Base-by-base conservation (phyloP, 2,888 invertebrate genomes). In the Drosophila conformis region DNA sequence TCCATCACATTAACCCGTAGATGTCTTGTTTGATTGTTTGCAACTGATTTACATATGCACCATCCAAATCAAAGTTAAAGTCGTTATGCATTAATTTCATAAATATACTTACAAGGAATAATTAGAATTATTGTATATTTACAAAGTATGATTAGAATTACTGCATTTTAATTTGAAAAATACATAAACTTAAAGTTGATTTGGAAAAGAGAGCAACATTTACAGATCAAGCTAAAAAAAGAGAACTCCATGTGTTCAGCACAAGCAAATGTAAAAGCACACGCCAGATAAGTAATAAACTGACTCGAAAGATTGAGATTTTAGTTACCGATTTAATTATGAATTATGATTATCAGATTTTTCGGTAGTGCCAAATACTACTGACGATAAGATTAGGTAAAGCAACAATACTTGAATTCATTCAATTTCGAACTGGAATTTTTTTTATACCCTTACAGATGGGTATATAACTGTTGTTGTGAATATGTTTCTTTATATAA, bases 381-480 rank as follows among this genome's bases (percentile, higher is more conserved):
- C 5, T 13, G n/a, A 15, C 49, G 85, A 87, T 87, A 61, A 83
- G 84, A 83, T 87, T 76, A 70, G 52, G n/a, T 21, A 27, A 35
- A 57, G 29, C 35, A 25, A 46, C 6, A 35, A 62, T 6, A 48
- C 2, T 35, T 29, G 3, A 18, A 7, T 18, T 40, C 38, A 10
- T 40, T 40, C 4, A n/a, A 52, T 21, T n/a, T 31, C 7, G 31
- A 51, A n/a, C 6, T 10, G 21, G 21, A 46, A 21, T 21, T 21
- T 6, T 21, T 21, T 11, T 5, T 10, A 18, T 49, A 29, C 29
- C 10, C 27, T 29, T 29, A 11, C 18, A 15, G 15, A 33, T 46
- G 15, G 46, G 4, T 15, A 25, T 15, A 4, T 46, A 21, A 7
- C 21, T 21, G 11, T 38, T 4, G 5, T 42, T 42, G 11, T 21